Percentiles rank a stretch among this genome's conserved stretches.
phyloP scores from a whole-genome alignment of 2,113 vertebrate species.

The Herpetotheres cachinnans region DNA sequence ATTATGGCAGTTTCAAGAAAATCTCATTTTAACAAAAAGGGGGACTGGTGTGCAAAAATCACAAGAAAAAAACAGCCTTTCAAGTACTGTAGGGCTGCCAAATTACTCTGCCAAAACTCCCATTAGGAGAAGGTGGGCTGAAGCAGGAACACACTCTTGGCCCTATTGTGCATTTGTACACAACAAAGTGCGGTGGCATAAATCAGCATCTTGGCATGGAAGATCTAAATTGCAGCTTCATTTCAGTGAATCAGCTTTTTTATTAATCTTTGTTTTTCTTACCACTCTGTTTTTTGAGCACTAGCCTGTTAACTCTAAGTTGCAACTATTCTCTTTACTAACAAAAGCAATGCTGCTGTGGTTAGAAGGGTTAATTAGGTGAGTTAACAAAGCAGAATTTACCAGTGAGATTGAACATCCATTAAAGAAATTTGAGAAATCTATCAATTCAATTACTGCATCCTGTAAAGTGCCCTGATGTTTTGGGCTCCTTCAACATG shows the following conservation, averaged over 20 bases:
- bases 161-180: background rate
- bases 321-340: background rate
- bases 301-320: background rate
- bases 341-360: background rate
- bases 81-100: background rate
- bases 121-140: background rate
- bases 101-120: slow-evolving; percentile 1
- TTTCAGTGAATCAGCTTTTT: background rate
- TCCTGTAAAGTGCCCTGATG: background rate
- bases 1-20: background rate
- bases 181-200: background rate
- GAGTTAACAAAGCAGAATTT: background rate
- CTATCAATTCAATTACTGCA: background rate
- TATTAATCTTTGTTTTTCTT: background rate
- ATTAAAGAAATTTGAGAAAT: background rate
- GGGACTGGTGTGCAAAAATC: background rate
- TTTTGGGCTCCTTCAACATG: background rate
- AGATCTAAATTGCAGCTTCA: background rate
- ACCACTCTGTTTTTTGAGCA: background rate
- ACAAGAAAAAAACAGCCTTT: background rate
- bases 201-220: background rate
- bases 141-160: background rate
- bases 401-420: background rate
- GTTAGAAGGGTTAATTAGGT: background rate
- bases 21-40: background rate